Evolutionary conservation across 2,113 vertebrate genomes (phyloP).

Genomic region (Charina bottae): DNA sequence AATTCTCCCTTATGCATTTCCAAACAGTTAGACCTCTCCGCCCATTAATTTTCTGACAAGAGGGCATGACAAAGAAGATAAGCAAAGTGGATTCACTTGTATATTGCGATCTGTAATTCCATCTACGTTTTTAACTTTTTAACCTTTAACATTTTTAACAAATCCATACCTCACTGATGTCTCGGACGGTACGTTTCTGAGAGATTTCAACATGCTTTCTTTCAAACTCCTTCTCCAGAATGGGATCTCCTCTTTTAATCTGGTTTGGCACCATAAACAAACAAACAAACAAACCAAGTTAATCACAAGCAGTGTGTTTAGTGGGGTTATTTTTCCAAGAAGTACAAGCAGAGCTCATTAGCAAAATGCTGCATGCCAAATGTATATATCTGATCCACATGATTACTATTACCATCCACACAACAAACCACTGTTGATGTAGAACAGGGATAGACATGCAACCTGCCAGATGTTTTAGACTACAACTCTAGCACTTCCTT

Average conservation of each 20-base stretch:
- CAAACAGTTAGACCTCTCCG: background rate
- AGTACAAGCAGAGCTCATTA: constrained; percentile 26
- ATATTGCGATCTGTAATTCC: background rate
- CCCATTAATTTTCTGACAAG: background rate
- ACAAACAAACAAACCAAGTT: constrained; percentile 27
- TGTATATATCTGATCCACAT: background rate
- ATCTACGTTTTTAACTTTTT: background rate
- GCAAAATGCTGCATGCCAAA: background rate
- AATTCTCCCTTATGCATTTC: background rate
- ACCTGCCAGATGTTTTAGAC: background rate
- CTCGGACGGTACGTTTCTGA: constrained; percentile 68
- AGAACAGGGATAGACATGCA: background rate
- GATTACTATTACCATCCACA: background rate
- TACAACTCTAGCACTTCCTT: background rate
- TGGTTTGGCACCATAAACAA: constrained; percentile 55
- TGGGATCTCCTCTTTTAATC: constrained; percentile 74
- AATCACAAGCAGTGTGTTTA: constrained; percentile 9
- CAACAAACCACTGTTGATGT: background rate
- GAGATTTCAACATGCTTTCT: constrained; percentile 63
- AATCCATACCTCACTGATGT: constrained; percentile 76
- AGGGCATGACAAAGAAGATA: background rate
- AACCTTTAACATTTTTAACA: background rate
- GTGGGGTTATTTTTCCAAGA: background rate
- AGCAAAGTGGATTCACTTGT: background rate
- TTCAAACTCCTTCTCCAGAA: constrained; percentile 70